Conservation (phyloP, 2,113 vertebrate species). For the Mus musculus region GRCm39 chr8:80680501-80681000, state of each 20-base stretch:
- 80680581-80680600: neutral
- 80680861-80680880: conserved; percentile 36
- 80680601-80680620: neutral
- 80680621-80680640: neutral
- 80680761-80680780: conserved; percentile 26
- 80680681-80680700: conserved; percentile 1
- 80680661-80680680: neutral
- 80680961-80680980: neutral
- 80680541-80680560: neutral
- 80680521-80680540: neutral
- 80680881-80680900: neutral
- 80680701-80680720: neutral
- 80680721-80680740: neutral
- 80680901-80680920: neutral
- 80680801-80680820: conserved; percentile 12
- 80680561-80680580: neutral
- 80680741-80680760: conserved; percentile 29
- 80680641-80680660: conserved; percentile 7
- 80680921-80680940: neutral
- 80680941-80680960: neutral
- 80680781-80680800: neutral
- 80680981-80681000: neutral
- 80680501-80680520: neutral
- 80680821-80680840: neutral
- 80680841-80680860: neutral